These are phyloP conservation scores for Rhinogobius similis DNA, from an alignment of 2,113 vertebrate species.

Conservation along the genomic window DNA sequence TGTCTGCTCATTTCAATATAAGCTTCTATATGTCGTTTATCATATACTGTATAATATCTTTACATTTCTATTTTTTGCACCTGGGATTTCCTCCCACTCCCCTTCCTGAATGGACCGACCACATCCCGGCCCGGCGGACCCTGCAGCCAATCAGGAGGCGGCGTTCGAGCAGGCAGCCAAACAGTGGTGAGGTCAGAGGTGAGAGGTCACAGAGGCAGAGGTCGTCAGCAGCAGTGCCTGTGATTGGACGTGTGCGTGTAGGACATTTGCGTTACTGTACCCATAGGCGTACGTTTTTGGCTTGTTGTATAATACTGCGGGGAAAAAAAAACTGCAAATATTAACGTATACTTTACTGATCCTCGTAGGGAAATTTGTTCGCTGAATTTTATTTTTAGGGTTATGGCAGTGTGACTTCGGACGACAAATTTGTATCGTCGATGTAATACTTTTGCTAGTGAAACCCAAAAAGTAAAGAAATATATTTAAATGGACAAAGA, in stretches of 20 bases:
- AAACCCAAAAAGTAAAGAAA: too few species aligned
- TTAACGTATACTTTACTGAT: not conserved
- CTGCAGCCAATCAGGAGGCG: conserved; percentile 62
- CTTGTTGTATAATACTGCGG: not conserved
- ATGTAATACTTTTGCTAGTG: too few species aligned
- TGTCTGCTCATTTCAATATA: conserved; percentile 3
- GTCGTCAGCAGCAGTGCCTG: conserved; percentile 68
- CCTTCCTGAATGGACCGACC: conserved; percentile 58
- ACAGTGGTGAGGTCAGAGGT: conserved; percentile 75
- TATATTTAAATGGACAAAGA: too few species aligned
- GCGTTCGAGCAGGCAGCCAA: conserved; percentile 41
- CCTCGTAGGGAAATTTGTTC: too few species aligned
- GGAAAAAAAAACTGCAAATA: too few species aligned
- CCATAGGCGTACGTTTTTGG: not conserved
- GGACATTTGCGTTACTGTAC: conserved; percentile 48
- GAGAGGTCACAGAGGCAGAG: conserved; percentile 68
- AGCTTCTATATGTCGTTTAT: conserved; percentile 6
- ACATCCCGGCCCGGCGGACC: conserved; percentile 47
- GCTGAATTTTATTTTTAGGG: too few species aligned
- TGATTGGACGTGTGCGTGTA: conserved; percentile 48
- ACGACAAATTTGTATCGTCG: too few species aligned
- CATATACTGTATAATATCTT: conserved; percentile 18
- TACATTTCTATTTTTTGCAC: conserved; percentile 61
- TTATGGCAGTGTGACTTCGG: too few species aligned
- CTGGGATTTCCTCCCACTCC: conserved; percentile 59